Percentiles rank a stretch among this genome's conserved stretches.
Evolutionary conservation across 2,888 invertebrate species (phyloP).

Genomic region (Myopa tessellatipennis): DNA sequence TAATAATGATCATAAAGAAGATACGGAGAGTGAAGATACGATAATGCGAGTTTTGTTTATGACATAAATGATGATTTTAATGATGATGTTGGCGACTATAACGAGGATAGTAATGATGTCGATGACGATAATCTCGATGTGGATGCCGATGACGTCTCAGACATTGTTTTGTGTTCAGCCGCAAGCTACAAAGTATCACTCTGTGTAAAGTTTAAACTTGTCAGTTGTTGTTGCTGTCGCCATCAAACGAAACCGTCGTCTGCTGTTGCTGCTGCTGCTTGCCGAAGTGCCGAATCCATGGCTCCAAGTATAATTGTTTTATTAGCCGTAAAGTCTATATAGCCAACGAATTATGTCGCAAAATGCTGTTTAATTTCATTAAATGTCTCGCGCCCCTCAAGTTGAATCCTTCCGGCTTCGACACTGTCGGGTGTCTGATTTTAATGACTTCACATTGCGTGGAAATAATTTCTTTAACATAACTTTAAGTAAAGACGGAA

Average conservation of each 20-base stretch:
- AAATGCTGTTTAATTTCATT: constrained; percentile 29
- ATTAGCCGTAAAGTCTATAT: constrained; percentile 64
- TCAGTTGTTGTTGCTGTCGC: not conserved
- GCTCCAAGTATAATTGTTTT: constrained; percentile 60
- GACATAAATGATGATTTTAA: not conserved
- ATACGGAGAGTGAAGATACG: not conserved
- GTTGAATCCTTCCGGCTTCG: not conserved
- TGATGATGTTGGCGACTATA: not conserved
- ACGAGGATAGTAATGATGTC: constrained; percentile 6
- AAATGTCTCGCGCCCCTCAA: not conserved
- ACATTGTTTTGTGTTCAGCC: not conserved
- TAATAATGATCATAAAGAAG: not conserved
- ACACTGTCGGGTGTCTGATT: not conserved
- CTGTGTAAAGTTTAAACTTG: not conserved
- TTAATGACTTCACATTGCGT: not conserved
- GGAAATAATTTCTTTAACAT: not conserved
- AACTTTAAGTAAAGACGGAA: not conserved
- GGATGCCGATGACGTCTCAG: not conserved
- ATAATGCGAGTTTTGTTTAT: not conserved
- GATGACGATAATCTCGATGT: not conserved
- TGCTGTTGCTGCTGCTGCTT: not conserved
- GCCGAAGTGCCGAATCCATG: constrained; percentile 43
- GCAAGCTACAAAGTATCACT: not conserved
- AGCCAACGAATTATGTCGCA: constrained; percentile 34
- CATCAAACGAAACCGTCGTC: too few species aligned